Evolutionary conservation across 2,888 invertebrate species (phyloP).

Genomic region (Eurytoma californica): DNA sequence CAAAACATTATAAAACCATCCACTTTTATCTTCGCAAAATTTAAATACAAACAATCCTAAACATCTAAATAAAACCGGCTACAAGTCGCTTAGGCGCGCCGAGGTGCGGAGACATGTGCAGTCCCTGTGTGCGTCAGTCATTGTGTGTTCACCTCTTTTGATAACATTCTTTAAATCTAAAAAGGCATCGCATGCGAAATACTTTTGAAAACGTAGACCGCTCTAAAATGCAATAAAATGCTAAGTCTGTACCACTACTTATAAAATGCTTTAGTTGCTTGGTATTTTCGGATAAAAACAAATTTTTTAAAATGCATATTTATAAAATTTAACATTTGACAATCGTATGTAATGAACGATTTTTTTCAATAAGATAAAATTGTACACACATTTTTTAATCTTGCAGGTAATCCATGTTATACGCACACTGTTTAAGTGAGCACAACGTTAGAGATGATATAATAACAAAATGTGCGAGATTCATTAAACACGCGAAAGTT

Average conservation of each 20-base stretch:
- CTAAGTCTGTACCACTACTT: slow-evolving; percentile 5
- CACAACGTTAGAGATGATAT: too few relatives aligned
- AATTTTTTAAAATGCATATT: slow-evolving; percentile 8
- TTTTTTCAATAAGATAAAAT: too few relatives aligned
- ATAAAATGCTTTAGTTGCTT: slow-evolving; percentile 6
- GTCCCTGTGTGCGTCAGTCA: slow-evolving; percentile 49
- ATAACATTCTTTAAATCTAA: slow-evolving; percentile 7
- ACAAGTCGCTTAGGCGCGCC: slow-evolving; percentile 24
- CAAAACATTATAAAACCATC: slow-evolving; percentile 29
- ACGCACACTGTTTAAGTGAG: too few relatives aligned
- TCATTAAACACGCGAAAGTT: too few relatives aligned
- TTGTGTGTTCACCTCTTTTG: slow-evolving; percentile 20
- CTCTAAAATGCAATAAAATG: background rate
- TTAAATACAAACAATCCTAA: slow-evolving; percentile 44
- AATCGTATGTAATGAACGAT: too few relatives aligned
- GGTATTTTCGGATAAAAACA: background rate
- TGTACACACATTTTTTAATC: too few relatives aligned
- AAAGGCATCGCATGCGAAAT: slow-evolving; percentile 19
- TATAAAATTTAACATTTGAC: too few relatives aligned
- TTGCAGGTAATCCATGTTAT: too few relatives aligned
- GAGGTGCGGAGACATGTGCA: slow-evolving; percentile 18
- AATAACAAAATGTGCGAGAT: too few relatives aligned
- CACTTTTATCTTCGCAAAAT: slow-evolving; percentile 38
- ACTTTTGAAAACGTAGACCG: slow-evolving; percentile 9
- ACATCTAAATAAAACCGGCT: slow-evolving; percentile 32